These are phyloP conservation scores for Apantesis nais DNA, from an alignment of 2,888 invertebrate genomes.

Conservation along the genomic window DNA sequence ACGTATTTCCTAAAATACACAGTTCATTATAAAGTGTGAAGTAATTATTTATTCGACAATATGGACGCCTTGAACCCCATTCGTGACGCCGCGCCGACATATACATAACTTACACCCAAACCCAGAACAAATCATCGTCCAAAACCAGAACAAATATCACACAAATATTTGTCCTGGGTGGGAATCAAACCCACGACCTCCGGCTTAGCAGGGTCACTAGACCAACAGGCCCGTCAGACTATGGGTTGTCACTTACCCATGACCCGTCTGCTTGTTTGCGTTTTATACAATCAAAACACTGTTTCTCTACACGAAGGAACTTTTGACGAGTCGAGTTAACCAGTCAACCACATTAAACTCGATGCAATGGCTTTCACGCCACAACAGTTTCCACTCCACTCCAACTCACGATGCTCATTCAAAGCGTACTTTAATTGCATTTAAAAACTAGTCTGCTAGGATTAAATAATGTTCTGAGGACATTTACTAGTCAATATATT, in stretches of 20 bases:
- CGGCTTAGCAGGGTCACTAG: background rate
- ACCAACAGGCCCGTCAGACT: too few species aligned
- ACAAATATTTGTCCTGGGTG: background rate
- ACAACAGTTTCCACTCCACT: conserved; percentile 31
- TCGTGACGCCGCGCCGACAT: too few species aligned
- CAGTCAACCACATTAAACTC: conserved; percentile 11
- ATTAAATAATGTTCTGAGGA: background rate
- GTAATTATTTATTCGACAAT: too few species aligned
- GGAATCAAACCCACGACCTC: background rate
- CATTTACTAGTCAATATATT: background rate
- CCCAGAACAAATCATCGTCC: too few species aligned
- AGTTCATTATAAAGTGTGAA: too few species aligned
- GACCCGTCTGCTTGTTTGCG: too few species aligned
- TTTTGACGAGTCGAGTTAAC: conserved; percentile 4
- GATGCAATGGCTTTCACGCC: conserved; percentile 6
- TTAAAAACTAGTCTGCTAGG: conserved; percentile 12
- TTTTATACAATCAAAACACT: too few species aligned
- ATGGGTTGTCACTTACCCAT: too few species aligned
- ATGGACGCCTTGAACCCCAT: too few species aligned
- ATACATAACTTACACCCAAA: too few species aligned
- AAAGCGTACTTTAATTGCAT: conserved; percentile 35
- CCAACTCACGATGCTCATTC: conserved; percentile 29
- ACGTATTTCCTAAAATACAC: too few species aligned
- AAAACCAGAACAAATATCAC: too few species aligned
- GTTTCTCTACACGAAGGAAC: background rate